phyloP scores from a whole-genome alignment of 2,797 vertebrate genomes.

The Craterocephalus amniculus region DNA sequence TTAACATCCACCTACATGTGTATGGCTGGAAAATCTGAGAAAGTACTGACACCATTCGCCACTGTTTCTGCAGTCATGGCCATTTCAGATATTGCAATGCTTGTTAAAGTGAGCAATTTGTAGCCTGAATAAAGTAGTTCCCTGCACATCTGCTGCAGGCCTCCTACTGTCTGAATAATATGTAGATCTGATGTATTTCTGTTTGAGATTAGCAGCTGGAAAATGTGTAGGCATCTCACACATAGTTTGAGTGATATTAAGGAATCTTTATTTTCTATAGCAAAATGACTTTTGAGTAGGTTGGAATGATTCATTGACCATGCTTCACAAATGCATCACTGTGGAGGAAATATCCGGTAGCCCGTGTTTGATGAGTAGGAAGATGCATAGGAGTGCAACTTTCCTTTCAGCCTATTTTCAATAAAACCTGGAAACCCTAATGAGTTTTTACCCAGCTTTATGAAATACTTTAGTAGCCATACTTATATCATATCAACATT shows the following conservation, averaged over 20 bases:
- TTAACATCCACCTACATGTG: slow-evolving; percentile 54
- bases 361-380: slow-evolving; percentile 49
- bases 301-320: slow-evolving; percentile 60
- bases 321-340: slow-evolving; percentile 31
- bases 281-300: slow-evolving; percentile 59
- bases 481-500: slow-evolving; percentile 45
- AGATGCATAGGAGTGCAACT: slow-evolving; percentile 27
- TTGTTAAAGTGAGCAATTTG: slow-evolving; percentile 46
- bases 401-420: slow-evolving; percentile 37
- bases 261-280: slow-evolving; percentile 45
- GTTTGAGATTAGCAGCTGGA: slow-evolving; percentile 53
- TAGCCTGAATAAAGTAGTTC: slow-evolving; percentile 20
- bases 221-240: slow-evolving; percentile 55
- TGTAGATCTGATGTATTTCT: slow-evolving; percentile 24
- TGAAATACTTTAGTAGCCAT: slow-evolving; percentile 15
- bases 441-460: slow-evolving; percentile 3
- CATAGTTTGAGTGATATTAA: slow-evolving; percentile 50
- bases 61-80: slow-evolving; percentile 45
- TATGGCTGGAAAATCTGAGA: slow-evolving; percentile 60
- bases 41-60: slow-evolving; percentile 23
- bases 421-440: slow-evolving; percentile 12
- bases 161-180: slow-evolving; percentile 44
- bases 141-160: slow-evolving; percentile 22
- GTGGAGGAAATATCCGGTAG: slow-evolving; percentile 44
- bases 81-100: slow-evolving; percentile 45